phyloP scores from a whole-genome alignment of 2,113 vertebrate genomes.

The Hassar affinis region DNA sequence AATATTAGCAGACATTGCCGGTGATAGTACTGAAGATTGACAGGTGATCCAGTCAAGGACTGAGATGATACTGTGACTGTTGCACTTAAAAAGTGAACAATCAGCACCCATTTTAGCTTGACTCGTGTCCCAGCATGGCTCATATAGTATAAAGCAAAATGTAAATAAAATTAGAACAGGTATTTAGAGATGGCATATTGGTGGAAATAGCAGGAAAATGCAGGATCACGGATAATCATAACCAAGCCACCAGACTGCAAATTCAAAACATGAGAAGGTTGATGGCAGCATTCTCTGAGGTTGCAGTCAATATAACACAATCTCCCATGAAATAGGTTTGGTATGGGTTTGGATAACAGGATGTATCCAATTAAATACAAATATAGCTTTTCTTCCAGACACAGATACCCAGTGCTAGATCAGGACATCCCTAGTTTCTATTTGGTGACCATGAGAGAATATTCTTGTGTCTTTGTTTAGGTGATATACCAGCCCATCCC shows the following conservation, averaged over 20 bases:
- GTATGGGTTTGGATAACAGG: not conserved
- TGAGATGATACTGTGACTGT: not conserved
- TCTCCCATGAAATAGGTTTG: not conserved
- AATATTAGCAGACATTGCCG: not conserved
- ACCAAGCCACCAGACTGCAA: not conserved
- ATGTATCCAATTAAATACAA: not conserved
- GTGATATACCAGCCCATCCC: conserved; percentile 85
- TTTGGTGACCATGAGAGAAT: not conserved
- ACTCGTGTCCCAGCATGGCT: not conserved
- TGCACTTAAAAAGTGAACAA: not conserved
- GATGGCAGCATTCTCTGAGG: not conserved
- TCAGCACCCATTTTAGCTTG: not conserved
- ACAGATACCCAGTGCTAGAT: not conserved
- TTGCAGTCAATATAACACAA: not conserved
- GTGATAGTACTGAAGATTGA: not conserved
- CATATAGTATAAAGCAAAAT: not conserved
- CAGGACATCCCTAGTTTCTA: not conserved
- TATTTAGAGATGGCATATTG: not conserved
- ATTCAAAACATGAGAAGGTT: not conserved
- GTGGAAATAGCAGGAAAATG: not conserved
- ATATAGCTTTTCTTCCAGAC: not conserved
- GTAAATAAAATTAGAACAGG: not conserved
- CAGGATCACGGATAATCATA: not conserved
- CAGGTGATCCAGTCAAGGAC: not conserved
- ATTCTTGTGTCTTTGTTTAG: conserved; percentile 59